A percentile compares a stretch with the other conserved stretches of the same genome.
These are phyloP conservation scores for Sebastes iracundus DNA, from an alignment of 2,797 vertebrate genomes.

Conservation along the genomic window DNA sequence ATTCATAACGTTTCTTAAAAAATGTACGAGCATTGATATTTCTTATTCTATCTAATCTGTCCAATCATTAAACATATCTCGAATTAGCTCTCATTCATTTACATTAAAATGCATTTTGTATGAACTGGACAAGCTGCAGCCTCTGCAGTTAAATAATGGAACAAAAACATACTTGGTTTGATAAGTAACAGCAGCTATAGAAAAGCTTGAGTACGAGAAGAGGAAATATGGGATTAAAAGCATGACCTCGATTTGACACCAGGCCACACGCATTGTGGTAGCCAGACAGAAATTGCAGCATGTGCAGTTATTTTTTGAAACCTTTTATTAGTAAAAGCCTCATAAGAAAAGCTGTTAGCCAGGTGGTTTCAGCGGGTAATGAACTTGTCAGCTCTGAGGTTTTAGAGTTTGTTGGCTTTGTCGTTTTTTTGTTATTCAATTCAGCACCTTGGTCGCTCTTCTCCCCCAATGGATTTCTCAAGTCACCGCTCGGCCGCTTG, in stretches of 20 bases:
- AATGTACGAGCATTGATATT: background rate
- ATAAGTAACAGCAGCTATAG: slow-evolving; percentile 28
- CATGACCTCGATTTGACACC: slow-evolving; percentile 68
- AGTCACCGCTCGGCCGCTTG: slow-evolving; percentile 65
- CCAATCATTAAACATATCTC: slow-evolving; percentile 17
- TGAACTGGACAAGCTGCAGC: slow-evolving; percentile 36
- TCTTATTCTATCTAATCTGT: slow-evolving; percentile 24
- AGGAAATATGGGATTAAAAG: slow-evolving; percentile 58
- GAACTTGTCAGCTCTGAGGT: slow-evolving; percentile 78
- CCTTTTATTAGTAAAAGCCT: slow-evolving; percentile 71
- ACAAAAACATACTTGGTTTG: slow-evolving; percentile 26
- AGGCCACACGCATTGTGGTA: slow-evolving; percentile 31
- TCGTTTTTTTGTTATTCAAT: slow-evolving; percentile 77
- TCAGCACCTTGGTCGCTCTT: slow-evolving; percentile 67
- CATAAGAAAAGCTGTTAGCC: slow-evolving; percentile 73
- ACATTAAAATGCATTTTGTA: slow-evolving; percentile 46
- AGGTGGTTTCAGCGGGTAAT: slow-evolving; percentile 78
- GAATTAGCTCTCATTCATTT: slow-evolving; percentile 12
- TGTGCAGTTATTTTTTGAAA: slow-evolving; percentile 74
- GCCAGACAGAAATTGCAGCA: slow-evolving; percentile 53
- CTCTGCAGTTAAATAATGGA: slow-evolving; percentile 33
- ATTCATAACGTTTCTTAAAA: too few relatives aligned
- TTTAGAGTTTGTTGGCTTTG: slow-evolving; percentile 70
- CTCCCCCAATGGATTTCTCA: slow-evolving; percentile 70
- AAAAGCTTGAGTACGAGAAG: slow-evolving; percentile 22